Evolutionary conservation across 2,888 invertebrate species (phyloP).

Genomic region (Tromatobia lineatoria): DNA sequence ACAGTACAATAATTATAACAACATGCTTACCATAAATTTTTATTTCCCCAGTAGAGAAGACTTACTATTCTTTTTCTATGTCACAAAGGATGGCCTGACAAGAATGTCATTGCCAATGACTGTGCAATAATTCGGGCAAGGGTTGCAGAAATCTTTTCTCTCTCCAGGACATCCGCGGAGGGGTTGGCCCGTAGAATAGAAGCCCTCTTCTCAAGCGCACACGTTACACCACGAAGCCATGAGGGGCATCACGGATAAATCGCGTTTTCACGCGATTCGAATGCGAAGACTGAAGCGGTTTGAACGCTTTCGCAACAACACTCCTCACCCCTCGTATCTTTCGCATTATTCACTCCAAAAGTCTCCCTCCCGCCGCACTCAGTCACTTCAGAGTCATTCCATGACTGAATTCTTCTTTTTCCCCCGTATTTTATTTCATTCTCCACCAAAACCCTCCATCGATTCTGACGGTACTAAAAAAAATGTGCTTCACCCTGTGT

Average conservation of each 20-base stretch:
- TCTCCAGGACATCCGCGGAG: background rate
- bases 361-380: background rate
- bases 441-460: conserved; percentile 34
- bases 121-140: background rate
- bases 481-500: conserved; percentile 76
- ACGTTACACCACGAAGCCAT: background rate
- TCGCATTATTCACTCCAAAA: conserved; percentile 49
- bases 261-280: conserved; percentile 77
- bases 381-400: conserved; percentile 38
- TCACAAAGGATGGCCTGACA: no score
- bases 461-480: conserved; percentile 73
- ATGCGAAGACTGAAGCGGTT: conserved; percentile 62
- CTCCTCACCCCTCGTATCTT: background rate
- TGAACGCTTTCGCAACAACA: conserved; percentile 17
- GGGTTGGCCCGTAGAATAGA: conserved; percentile 10
- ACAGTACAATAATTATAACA: no score
- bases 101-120: background rate
- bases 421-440: conserved; percentile 1
- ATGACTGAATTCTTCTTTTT: conserved; percentile 19
- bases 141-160: conserved; percentile 11
- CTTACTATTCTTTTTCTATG: no score
- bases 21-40: no score
- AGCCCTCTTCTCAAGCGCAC: conserved; percentile 22
- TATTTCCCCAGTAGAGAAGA: no score
- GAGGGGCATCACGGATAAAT: conserved; percentile 71